A percentile compares a stretch with the other conserved stretches of the same genome.
phyloP scores from a whole-genome alignment of 2,113 vertebrate species.

The Phalacrocorax carbo region DNA sequence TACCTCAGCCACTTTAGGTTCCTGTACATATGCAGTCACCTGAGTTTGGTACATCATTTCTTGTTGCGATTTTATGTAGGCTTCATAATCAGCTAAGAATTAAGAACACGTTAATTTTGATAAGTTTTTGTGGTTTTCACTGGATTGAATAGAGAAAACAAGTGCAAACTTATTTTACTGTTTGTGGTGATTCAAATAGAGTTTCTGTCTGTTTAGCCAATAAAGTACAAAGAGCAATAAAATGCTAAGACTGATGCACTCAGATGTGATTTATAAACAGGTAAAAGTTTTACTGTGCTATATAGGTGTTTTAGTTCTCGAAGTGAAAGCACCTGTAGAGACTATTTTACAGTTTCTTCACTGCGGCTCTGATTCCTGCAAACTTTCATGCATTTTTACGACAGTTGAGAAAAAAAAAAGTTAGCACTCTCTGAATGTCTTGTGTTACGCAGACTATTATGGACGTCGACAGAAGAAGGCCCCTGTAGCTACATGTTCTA shows the following conservation, averaged over 20 bases:
- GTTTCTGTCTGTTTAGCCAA: not conserved
- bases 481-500: not conserved
- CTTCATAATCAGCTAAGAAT: slow-evolving; percentile 87
- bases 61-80: slow-evolving; percentile 85
- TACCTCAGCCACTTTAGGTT: slow-evolving; percentile 83
- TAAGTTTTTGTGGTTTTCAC: not conserved
- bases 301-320: not conserved
- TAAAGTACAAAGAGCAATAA: not conserved
- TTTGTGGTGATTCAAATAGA: not conserved
- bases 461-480: not conserved
- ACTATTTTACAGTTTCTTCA: not conserved
- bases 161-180: not conserved
- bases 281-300: not conserved
- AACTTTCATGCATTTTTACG: not conserved
- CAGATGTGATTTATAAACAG: not conserved
- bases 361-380: not conserved
- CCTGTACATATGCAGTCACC: slow-evolving; percentile 83
- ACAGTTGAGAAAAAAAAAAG: not conserved
- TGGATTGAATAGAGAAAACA: not conserved
- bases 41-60: slow-evolving; percentile 87
- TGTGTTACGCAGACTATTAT: not conserved
- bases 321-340: not conserved
- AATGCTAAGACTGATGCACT: not conserved
- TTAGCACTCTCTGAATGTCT: not conserved
- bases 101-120: not conserved